Percentiles rank a stretch among this genome's conserved stretches.
Conservation (phyloP, 1,140 invertebrate genomes). For the Drosophila biarmipes region DNA sequence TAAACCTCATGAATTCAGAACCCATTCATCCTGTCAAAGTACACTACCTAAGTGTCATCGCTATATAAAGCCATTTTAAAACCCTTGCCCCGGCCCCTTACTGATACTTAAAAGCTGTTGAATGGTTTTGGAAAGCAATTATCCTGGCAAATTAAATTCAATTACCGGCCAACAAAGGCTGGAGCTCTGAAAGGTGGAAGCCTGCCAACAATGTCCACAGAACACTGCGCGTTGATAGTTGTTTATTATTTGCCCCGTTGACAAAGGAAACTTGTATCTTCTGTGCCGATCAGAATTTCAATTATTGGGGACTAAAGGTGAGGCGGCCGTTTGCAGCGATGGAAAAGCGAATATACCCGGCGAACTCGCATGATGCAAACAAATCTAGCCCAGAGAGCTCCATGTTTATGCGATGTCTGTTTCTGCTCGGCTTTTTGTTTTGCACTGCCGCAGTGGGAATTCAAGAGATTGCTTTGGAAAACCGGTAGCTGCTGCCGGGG, state of each 20-base stretch:
- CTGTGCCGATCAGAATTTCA: slow-evolving; percentile 7
- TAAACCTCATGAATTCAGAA: too few species aligned
- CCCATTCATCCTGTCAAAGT: too few species aligned
- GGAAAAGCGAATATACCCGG: slow-evolving; percentile 7
- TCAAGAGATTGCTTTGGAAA: slow-evolving; percentile 57
- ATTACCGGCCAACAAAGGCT: slow-evolving; percentile 20
- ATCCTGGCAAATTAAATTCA: slow-evolving; percentile 19
- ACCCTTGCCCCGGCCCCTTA: not conserved
- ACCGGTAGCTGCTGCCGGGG: slow-evolving; percentile 41
- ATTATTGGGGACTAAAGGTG: slow-evolving; percentile 7
- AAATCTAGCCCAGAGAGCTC: slow-evolving; percentile 29
- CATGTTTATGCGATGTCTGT: slow-evolving; percentile 37
- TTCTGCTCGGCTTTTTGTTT: slow-evolving; percentile 7
- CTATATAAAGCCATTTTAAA: too few species aligned
- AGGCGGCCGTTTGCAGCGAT: not conserved
- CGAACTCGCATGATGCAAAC: slow-evolving; percentile 11
- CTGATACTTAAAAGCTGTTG: not conserved
- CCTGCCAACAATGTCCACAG: slow-evolving; percentile 1
- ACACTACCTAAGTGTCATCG: too few species aligned
- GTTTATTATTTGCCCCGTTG: not conserved
- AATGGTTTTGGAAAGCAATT: slow-evolving; percentile 13
- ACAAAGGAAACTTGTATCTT: slow-evolving; percentile 4
- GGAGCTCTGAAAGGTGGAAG: slow-evolving; percentile 5
- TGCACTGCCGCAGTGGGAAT: slow-evolving; percentile 42
- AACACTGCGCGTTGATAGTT: not conserved